Base-by-base conservation (phyloP, 2,888 invertebrate species). In the Brachypalpus laphriformis region DNA sequence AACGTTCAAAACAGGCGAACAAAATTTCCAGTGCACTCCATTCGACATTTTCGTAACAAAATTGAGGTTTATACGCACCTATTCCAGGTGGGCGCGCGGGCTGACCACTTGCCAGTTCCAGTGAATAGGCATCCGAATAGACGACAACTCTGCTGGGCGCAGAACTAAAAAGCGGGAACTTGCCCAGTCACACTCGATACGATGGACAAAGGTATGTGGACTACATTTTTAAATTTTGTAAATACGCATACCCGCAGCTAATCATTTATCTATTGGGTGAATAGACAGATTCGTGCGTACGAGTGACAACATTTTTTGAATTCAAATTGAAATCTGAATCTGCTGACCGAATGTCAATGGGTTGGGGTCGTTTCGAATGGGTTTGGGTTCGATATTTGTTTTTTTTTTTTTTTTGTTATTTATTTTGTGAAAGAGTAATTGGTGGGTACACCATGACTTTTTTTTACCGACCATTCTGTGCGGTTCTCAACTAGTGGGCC, bases 131-230 rank as follows among this genome's bases (percentile, higher is more conserved):
- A 20, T 34, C 54, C 9, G 34, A 31, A 3, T 61, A 14, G 34
- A 7, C 8, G 18, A 9, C n/a, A 70, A n/a, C 18, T 34, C 54
- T n/a, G 3, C 0, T 5, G 34, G 3, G 28, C 22, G 16, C 14
- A 18, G 8, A 71, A 47, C 25, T 65, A 71, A 82, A 82, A 78
- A 77, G 82, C 82, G 82, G 82, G 82, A 82, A 78, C 65, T 76
- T 45, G n/a, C 42, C 31, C 34, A 45, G 40, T 45, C 45, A 68
- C 3, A 31, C 16, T 25, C 34, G 14, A 31, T 54, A 82, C 54
- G 9, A 82, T 82, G 82, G 82, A 82, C 51, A 77, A 71, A 82
- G 82, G 82, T 82, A 82, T 20, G 78, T 72, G 34, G 37, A 31
- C 37, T 37, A 16, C 51, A 61, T 70, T 70, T 25, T 18, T 6